Evolutionary conservation across 2,797 vertebrate species (phyloP), one percentile per base, ranked within the genome.

Genomic region (Coregonus sp.): DNA sequence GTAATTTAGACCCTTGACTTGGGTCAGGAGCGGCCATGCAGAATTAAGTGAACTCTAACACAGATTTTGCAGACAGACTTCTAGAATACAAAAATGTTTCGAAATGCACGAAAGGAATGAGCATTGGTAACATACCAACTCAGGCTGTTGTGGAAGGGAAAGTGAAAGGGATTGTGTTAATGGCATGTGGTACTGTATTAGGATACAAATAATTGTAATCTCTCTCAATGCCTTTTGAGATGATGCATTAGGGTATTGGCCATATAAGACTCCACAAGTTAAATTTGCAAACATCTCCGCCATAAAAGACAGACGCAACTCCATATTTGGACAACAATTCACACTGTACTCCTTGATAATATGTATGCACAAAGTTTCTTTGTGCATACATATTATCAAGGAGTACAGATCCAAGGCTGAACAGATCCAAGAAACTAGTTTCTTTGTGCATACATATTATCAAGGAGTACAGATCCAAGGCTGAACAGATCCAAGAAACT

Each of bases 21-120:
- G 71, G 73, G 25, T 78, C 47, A 80, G 77, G 52, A 76, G 85
- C 35, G 74, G 81, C 85, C 80, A 73, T 87, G 88, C 85, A 85
- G 86, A 25, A 66, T 25, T 63, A 75, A 61, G 67, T 40, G 52
- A 77, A 74, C 69, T 6, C 76, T 73, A 61, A 69, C 69, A 81
- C n/a, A 73, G 81, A 77, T 79, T 33, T 11, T 78, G 31, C 66
- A 9, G 77, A 75, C 47, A 74, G 72, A 51, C 5, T 74, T 81
- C 31, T 37, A 25, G 20, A 77, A 52, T 29, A 65, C 51, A 6
- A 25, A 5, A 5, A 59, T 14, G 47, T 4, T 59, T 51, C 63
- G 0, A 59, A 59, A 77, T 70, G 20, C 20, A 29, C 15, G 4
- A 47, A 20, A n/a, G n/a, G 78, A 56, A 72, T 35, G 9, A 67